phyloP scores from a whole-genome alignment of 2,113 vertebrate genomes.

The Leiothrix lutea region DNA sequence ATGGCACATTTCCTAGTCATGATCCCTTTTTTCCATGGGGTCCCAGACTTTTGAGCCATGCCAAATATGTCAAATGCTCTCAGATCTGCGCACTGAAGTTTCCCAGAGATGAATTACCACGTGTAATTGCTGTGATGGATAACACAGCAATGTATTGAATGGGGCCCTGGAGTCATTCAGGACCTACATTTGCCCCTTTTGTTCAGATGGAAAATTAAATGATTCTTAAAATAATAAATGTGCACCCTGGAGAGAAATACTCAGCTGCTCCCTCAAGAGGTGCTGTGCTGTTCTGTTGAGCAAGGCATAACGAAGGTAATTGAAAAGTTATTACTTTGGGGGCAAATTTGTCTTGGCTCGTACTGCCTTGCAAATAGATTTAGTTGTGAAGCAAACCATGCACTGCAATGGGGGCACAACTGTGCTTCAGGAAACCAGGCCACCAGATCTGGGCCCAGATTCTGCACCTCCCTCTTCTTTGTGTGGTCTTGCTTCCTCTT shows the following conservation, averaged over 20 bases:
- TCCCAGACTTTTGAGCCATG: neutral
- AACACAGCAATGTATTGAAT: neutral
- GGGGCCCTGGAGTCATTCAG: constrained; percentile 41
- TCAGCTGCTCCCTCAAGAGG: constrained; percentile 56
- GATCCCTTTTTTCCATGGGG: neutral
- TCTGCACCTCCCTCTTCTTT: neutral
- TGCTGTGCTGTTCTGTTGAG: constrained; percentile 35
- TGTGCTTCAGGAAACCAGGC: neutral
- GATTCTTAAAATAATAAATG: constrained; percentile 70
- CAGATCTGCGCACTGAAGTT: neutral
- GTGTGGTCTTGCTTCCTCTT: neutral
- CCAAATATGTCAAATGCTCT: neutral
- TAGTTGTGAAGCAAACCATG: neutral
- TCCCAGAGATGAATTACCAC: constrained; percentile 25
- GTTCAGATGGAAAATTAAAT: constrained; percentile 66
- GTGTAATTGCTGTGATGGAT: constrained; percentile 50
- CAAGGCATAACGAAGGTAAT: constrained; percentile 59
- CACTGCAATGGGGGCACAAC: neutral
- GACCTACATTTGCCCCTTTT: constrained; percentile 43
- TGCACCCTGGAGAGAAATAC: constrained; percentile 59
- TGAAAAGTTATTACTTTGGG: constrained; percentile 64
- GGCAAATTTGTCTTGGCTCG: constrained; percentile 50
- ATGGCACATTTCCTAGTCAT: neutral
- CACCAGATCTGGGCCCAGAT: neutral
- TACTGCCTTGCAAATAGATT: neutral